Percentiles rank a stretch among this genome's conserved stretches.
phyloP scores from a whole-genome alignment of 2,113 vertebrate species.

The Morphnarchus princeps region DNA sequence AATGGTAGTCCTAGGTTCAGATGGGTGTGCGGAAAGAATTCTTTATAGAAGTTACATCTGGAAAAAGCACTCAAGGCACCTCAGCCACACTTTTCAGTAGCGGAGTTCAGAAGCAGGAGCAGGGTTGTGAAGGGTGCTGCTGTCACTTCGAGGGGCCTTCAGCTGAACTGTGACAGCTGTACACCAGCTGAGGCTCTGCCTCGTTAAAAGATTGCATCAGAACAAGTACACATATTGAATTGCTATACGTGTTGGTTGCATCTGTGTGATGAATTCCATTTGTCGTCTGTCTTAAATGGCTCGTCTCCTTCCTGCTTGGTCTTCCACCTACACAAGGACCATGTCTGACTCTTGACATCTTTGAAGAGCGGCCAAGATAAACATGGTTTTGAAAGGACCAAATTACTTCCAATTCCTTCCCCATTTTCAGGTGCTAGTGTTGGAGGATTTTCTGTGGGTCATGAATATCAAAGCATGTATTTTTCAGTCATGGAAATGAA shows the following conservation, averaged over 20 bases:
- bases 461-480: not conserved
- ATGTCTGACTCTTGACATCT: not conserved
- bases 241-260: rapidly evolving
- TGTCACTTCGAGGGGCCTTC: not conserved
- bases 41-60: not conserved
- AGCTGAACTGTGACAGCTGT: not conserved
- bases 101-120: not conserved
- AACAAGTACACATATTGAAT: not conserved
- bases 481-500: not conserved
- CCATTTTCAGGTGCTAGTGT: not conserved
- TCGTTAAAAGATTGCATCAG: not conserved
- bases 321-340: not conserved
- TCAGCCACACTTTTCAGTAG: not conserved
- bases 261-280: not conserved
- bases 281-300: not conserved
- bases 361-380: rapidly evolving
- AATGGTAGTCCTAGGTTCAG: not conserved
- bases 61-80: not conserved
- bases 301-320: not conserved
- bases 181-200: not conserved
- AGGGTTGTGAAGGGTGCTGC: not conserved
- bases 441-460: not conserved
- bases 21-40: not conserved
- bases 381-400: not conserved
- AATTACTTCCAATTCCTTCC: not conserved